Base-by-base conservation (phyloP, 2,113 vertebrate genomes). In the Myrmecobius fasciatus region DNA sequence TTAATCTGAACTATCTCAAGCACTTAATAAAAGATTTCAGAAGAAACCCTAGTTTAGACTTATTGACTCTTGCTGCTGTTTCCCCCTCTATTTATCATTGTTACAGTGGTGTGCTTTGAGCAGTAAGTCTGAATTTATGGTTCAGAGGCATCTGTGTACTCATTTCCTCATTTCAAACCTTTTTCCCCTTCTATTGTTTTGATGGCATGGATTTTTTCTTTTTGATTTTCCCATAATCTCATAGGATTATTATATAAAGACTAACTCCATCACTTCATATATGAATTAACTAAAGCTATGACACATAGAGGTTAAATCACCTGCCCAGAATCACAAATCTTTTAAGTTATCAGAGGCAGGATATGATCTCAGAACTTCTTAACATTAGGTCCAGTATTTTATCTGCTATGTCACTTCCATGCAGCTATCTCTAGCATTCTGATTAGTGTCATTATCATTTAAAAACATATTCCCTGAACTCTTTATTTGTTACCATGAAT, bases 41-140 rank as follows among this genome's bases (percentile, higher is more conserved):
- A 89, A 53, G 47, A 43, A 14, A 94, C 89, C 89, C 31, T 17
- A 25, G 3, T 3, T 51, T 22, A 67, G 0, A 47, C 17, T 24
- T 31, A 20, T 25, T 88, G 28, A 36, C 48, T 94, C 54, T 91
- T 89, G 17, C 11, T 92, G 48, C 10, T 47, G 43, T 49, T 90
- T 90, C 22, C 36, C 36, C 83, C 3, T 83, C 53, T 54, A 52
- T 26, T 90, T 54, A 9, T 92, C 94, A n/a, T 89, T 92, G 26
- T 90, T 88, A 92, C 12, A 95, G 47, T 52, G 26, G 25, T 11
- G 52, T 89, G 93, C 52, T 94, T 89, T 94, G 91, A 92, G 53
- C 26, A 53, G n/a, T 88, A 92, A 92, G 2, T 7, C n/a, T 96
- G 94, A 54, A 91, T 93, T 94, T 95, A 6, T 93, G 54, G 54